Evolutionary conservation across 2,888 invertebrate genomes (phyloP).

Genomic region (Andrena trimmerana): DNA sequence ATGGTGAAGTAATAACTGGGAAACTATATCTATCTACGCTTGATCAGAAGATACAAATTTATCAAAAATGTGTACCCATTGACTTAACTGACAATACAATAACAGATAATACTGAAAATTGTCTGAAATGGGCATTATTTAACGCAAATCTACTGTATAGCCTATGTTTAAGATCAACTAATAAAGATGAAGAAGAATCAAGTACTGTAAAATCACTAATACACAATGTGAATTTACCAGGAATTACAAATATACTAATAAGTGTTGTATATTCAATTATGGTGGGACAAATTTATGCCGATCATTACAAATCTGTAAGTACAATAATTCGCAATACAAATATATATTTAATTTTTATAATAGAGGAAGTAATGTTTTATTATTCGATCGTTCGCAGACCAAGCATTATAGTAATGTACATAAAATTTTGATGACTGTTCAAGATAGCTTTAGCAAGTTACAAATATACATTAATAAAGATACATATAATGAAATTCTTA

Average conservation of each 20-base stretch:
- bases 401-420: slow-evolving; percentile 79
- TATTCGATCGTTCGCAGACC: slow-evolving; percentile 75
- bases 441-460: slow-evolving; percentile 76
- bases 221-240: slow-evolving; percentile 68
- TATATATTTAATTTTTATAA: neutral
- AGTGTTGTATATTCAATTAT: slow-evolving; percentile 82
- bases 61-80: slow-evolving; percentile 65
- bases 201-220: slow-evolving; percentile 46
- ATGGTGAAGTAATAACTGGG: slow-evolving; percentile 81
- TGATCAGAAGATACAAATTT: slow-evolving; percentile 68
- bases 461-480: slow-evolving; percentile 71
- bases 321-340: slow-evolving; percentile 19
- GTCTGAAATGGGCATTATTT: slow-evolving; percentile 81
- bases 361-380: slow-evolving; percentile 14
- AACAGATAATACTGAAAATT: slow-evolving; percentile 76
- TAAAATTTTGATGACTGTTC: slow-evolving; percentile 72
- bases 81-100: slow-evolving; percentile 69
- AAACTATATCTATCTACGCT: slow-evolving; percentile 76
- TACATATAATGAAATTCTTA: slow-evolving; percentile 68
- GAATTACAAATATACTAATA: slow-evolving; percentile 78
- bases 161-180: slow-evolving; percentile 52
- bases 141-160: slow-evolving; percentile 76
- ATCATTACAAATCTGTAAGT: slow-evolving; percentile 85
- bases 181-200: slow-evolving; percentile 66
- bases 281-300: slow-evolving; percentile 81